phyloP scores from a whole-genome alignment of 2,113 vertebrate genomes.

The Pogona vitticeps region DNA sequence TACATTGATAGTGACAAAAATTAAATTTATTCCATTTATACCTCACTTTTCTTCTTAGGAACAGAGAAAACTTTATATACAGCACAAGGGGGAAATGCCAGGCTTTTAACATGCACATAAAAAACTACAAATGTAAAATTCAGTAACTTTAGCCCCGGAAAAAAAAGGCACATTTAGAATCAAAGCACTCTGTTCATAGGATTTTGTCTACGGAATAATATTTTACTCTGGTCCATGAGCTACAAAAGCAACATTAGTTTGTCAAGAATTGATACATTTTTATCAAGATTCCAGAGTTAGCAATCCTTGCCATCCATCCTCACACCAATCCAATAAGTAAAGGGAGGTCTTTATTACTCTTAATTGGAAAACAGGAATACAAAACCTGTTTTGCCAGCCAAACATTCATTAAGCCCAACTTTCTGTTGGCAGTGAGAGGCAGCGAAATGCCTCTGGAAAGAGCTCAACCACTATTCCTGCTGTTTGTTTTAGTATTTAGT shows the following conservation, averaged over 20 bases:
- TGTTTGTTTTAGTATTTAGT: background rate
- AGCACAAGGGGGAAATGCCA: background rate
- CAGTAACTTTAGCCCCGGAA: background rate
- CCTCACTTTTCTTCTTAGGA: background rate
- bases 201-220: too few species aligned
- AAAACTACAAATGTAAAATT: background rate
- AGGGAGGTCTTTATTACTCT: background rate
- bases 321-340: background rate
- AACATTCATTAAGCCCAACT: background rate
- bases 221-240: background rate
- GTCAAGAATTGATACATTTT: background rate
- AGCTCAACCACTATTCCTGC: background rate
- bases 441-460: background rate
- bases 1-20: background rate
- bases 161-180: background rate
- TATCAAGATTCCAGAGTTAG: background rate
- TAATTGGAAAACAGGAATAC: background rate
- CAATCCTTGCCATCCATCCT: background rate
- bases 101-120: background rate
- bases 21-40: background rate
- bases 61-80: background rate
- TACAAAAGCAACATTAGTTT: background rate
- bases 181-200: background rate
- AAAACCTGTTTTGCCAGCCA: background rate
- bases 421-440: background rate